A percentile compares a stretch with the other conserved stretches of the same genome.
Conservation (phyloP, 1,140 invertebrate genomes). For the Drosophila sturtevanti region DNA sequence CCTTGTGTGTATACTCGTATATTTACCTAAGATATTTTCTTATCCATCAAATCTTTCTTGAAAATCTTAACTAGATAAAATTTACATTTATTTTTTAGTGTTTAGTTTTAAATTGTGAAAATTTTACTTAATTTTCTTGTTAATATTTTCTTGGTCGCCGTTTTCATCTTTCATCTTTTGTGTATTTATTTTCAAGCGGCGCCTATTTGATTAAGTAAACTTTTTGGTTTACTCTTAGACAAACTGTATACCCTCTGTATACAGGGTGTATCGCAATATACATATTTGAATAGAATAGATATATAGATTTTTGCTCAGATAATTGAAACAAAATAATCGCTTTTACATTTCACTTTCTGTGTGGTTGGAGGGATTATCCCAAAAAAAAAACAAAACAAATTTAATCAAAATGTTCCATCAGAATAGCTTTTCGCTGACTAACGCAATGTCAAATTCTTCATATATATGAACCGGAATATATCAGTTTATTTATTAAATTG, state of each 20-base stretch:
- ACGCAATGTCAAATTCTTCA: not conserved
- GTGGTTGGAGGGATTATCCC: not conserved
- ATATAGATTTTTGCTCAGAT: not conserved
- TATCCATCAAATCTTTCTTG: no score
- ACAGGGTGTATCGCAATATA: not conserved
- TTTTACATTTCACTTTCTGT: not conserved
- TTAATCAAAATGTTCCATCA: no score
- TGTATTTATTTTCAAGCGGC: constrained; percentile 1
- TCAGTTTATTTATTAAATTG: not conserved
- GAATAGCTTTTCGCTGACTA: not conserved
- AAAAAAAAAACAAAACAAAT: not conserved
- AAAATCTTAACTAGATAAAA: no score
- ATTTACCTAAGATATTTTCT: no score
- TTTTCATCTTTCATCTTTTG: constrained; percentile 1
- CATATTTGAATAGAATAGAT: not conserved
- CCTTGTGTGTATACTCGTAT: no score
- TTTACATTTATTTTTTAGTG: not conserved
- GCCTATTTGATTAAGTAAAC: not conserved
- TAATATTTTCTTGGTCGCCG: not conserved
- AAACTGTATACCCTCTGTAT: not conserved
- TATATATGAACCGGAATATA: not conserved
- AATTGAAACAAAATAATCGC: not conserved
- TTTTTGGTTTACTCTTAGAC: not conserved
- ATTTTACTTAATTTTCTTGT: not conserved
- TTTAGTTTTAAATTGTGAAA: not conserved